Evolutionary conservation across 2,797 vertebrate species (phyloP), one percentile per base, ranked within the genome.

Genomic region (Myotis planiceps): DNA sequence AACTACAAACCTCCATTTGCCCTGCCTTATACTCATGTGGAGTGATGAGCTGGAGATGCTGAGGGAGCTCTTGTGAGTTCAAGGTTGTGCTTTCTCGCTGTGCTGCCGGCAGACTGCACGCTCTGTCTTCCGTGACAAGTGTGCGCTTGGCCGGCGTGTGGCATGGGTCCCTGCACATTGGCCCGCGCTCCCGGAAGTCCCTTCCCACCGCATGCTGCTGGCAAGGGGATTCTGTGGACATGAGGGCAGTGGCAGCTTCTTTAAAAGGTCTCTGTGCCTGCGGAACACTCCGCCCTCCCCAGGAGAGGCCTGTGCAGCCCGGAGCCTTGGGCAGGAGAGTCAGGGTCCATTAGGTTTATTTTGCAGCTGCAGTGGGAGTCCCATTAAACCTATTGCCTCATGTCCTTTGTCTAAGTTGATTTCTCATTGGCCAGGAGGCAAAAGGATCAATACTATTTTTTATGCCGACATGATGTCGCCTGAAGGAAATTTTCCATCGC

Each of bases 351-450:
- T 25, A 47, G 74, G 34, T 79, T 95, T 71, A 55, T 75, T 86
- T 74, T 72, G 60, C 81, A 87, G 29, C 81, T 55, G 79, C 29
- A 25, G 45, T n/a, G 66, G 60, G 71, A 88, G 9, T 82, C 78
- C 19, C 51, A 51, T 84, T 80, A 92, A 92, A 94, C 25, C 65
- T 49, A 76, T 29, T 88, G 88, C 74, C 58, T 91, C 32, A 84
- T 93, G 95, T 88, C 79, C 71, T 95, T 90, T 89, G 86, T 96
- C 90, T 95, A 90, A 90, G 58, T 85, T 93, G 81, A 85, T 93
- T 96, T 97, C 81, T 94, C 74, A 88, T 75, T 88, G 89, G 34
- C 82, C 29, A 32, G 66, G n/a, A 94, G 75, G 95, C 81, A 85
- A 75, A 79, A 32, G 60, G 85, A 94, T 97, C 82, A 71, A 83